Base-by-base conservation (phyloP, 1,140 invertebrate species). In the Bradysia coprophila region DNA sequence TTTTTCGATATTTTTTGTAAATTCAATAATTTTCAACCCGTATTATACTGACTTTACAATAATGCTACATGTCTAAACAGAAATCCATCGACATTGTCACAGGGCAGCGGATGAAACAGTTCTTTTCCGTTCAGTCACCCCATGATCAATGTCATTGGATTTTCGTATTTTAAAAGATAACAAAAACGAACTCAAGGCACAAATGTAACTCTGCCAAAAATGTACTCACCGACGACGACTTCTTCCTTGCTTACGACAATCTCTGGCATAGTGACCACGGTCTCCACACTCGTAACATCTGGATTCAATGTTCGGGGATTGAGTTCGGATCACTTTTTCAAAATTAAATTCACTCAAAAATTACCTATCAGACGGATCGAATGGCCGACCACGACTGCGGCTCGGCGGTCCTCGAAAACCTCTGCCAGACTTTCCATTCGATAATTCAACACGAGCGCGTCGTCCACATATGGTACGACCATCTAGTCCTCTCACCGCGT, bases 271-370 rank as follows among this genome's bases (percentile, higher is more conserved):
- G 54, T 94, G 89, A 3, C 89, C 89, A 38, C 82, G 67, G 49
- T 87, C 83, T 8, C 88, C 87, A 64, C 90, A 93, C 53, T 92
- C 88, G 60, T 92, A 93, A 61, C 89, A 93, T 86, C 79, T 1
- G 82, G 80, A 52, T 8, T 31, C 10, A 31, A 31, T 9, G 28
- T n/a, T 31, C 28, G 28, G 8, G 8, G 28, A 31, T 31, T 8
- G 8, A 31, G 8, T 31, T 9, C 8, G n/a, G 28, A 34, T 16
- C 28, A 34, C 13, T 13, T 13, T 4, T 15, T 34, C 11, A 3
- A 34, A 34, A 31, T n/a, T 31, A 15, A 13, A 34, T 15, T 15
- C 5, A 34, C 32, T 9, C 18, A 13, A 34, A 34, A 15, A 9
- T 31, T 31, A 15, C 32, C 55, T 55, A 54, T 82, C 78, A 49